Base-by-base conservation (phyloP, 1,140 invertebrate species). In the Drosophila repleta region DNA sequence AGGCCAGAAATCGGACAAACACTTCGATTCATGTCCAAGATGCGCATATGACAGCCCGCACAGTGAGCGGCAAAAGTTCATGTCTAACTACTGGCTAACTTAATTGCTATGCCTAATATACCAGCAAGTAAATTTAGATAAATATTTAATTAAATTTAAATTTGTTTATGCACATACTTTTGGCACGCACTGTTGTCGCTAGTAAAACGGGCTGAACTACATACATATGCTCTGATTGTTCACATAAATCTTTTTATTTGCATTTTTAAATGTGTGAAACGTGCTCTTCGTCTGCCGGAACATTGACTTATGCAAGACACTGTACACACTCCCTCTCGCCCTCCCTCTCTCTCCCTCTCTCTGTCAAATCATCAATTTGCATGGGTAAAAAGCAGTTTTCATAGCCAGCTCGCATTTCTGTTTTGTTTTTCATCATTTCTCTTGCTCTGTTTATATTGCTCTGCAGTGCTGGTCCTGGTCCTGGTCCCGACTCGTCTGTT, bases 1-100 rank as follows among this genome's bases (percentile, higher is more conserved):
- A 37, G 62, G 56, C 46, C 53, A 63, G 49, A 74, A 80, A 71
- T 79, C 80, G 68, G 49, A 80, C 61, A 81, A 87, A 87, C 51
- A 76, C 65, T 77, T 81, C 58, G 61, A 81, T 81, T 77, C 68
- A 66, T 68, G 63, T 29, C n/a, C 7, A 11, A 51, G 15, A 29
- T 52, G 53, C 29, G 39, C 45, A 29, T 10, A 29, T 29, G 29
- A 8, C 6, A 29, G 29, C 1, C 29, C 21, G 21, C 55, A 76
- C 64, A 83, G 26, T 74, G 57, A 24, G 32, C 58, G 49, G 37
- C 11, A 21, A 70, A 72, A 74, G 58, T 61, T 20, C n/a, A 21
- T 15, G 20, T 4, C 8, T 15, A 45, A n/a, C 35, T n/a, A 18
- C 13, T 4, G 18, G 41, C 21, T 13, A 41, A 45, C 39, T 20